Base-by-base conservation (phyloP, 2,113 vertebrate genomes). In the human region DNA sequence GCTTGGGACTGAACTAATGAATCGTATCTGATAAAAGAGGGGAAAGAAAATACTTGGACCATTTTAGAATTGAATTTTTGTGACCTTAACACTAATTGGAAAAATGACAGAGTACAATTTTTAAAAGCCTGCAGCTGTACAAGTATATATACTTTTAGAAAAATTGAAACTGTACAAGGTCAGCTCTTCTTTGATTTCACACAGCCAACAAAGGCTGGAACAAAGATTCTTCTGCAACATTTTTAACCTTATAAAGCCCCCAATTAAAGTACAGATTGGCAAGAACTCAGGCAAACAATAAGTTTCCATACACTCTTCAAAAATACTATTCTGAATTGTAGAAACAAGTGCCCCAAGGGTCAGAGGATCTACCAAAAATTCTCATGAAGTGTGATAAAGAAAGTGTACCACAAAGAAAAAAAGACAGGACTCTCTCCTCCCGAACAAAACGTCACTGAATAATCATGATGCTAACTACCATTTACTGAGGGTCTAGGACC, bases 1-100 rank as follows among this genome's bases (percentile, higher is more conserved):
- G 99, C 99, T 98, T 99, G 99, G 0, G 99, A 99, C 97, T 99
- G 99, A 93, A 99, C 99, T 89, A 99, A 98, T 6, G 99, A 99
- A 97, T 99, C 98, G 9, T 99, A 99, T 45, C 99, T 99, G 98
- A 93, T 96, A 89, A 98, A 98, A 97, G 5, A 9, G 32, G 88
- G 80, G 9, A 52, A 84, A 93, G 92, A 94, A 95, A 97, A 95
- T 16, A 89, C 92, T 93, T 78, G 76, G 50, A 84, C 96, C 13
- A 94, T 94, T 94, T 97, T 93, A 96, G 88, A 89, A 98, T 72
- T 96, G 57, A 68, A 97, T 96, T 93, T 93, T 52, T 96, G 90
- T 89, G 98, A 97, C 95, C 96, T 93, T 96, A 98, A 97, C 90
- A 79, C 96, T 97, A 97, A 97, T 92, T 97, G 95, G 96, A 96